Evolutionary conservation across 1,140 invertebrate species (phyloP).

Genomic region (Pissodes strobi): DNA sequence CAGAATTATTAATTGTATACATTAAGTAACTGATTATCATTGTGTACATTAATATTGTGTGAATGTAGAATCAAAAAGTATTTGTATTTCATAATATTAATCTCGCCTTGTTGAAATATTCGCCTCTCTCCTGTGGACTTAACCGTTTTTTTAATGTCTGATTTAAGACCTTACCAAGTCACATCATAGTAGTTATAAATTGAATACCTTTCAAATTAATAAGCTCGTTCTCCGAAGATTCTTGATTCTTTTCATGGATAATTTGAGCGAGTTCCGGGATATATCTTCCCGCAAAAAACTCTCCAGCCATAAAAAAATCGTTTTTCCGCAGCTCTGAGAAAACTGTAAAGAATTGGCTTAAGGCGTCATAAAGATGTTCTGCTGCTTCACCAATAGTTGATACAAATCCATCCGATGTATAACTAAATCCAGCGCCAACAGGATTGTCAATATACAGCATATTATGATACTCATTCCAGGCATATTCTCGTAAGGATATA

Average conservation of each 20-base stretch:
- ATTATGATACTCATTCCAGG: slow-evolving; percentile 62
- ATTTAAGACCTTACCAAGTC: no score
- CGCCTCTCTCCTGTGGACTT: no score
- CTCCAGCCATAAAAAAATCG: slow-evolving; percentile 76
- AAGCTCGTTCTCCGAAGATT: no score
- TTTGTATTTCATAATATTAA: no score
- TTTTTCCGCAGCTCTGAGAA: slow-evolving; percentile 69
- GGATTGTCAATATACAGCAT: slow-evolving; percentile 86
- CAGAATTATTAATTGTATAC: no score
- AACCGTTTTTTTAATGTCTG: no score
- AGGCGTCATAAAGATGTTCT: slow-evolving; percentile 64
- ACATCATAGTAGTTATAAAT: no score
- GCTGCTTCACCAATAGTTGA: slow-evolving; percentile 69
- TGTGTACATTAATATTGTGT: no score
- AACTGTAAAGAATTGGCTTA: slow-evolving; percentile 71
- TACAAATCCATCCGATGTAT: slow-evolving; percentile 66
- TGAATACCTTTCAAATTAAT: no score
- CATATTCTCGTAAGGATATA: slow-evolving; percentile 61
- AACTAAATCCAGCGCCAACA: slow-evolving; percentile 79
- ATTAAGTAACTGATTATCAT: no score
- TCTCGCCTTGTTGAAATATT: no score
- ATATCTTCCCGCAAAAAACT: slow-evolving; percentile 84
- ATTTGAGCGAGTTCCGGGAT: slow-evolving; percentile 74
- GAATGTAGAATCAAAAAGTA: no score
- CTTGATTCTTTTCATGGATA: slow-evolving; percentile 68